phyloP scores from a whole-genome alignment of 1,140 invertebrate genomes.

The Drosophila trapezifrons region DNA sequence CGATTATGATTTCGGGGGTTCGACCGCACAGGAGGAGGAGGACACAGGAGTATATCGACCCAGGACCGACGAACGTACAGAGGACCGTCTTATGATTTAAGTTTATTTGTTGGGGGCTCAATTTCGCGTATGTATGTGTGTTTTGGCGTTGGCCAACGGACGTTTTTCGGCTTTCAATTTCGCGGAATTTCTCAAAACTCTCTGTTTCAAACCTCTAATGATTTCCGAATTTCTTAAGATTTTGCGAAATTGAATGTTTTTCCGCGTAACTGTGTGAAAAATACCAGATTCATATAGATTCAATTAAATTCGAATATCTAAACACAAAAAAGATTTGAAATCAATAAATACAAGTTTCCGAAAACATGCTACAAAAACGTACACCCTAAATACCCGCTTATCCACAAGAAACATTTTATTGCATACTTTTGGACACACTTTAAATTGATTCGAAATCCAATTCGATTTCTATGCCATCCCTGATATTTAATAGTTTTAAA shows the following conservation, averaged over 20 bases:
- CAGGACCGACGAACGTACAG: slow-evolving; percentile 31
- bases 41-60: slow-evolving; percentile 16
- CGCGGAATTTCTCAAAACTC: neutral
- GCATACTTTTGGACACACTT: neutral
- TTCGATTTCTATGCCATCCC: too few species aligned
- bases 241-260: neutral
- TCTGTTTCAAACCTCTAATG: neutral
- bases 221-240: neutral
- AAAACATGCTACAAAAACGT: neutral
- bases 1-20: slow-evolving; percentile 27
- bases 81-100: slow-evolving; percentile 58
- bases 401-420: neutral
- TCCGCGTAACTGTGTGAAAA: too few species aligned
- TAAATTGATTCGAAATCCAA: neutral
- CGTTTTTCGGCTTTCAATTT: slow-evolving; percentile 17
- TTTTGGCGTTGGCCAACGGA: slow-evolving; percentile 14
- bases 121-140: slow-evolving; percentile 40
- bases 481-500: too few species aligned
- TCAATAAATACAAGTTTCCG: neutral
- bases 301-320: neutral
- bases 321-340: neutral
- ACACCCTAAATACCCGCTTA: too few species aligned
- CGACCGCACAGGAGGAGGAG: neutral
- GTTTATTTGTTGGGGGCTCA: slow-evolving; percentile 65
- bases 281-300: neutral